Evolutionary conservation across 2,113 vertebrate species (phyloP).

Genomic region (Microcebus tavaratra): DNA sequence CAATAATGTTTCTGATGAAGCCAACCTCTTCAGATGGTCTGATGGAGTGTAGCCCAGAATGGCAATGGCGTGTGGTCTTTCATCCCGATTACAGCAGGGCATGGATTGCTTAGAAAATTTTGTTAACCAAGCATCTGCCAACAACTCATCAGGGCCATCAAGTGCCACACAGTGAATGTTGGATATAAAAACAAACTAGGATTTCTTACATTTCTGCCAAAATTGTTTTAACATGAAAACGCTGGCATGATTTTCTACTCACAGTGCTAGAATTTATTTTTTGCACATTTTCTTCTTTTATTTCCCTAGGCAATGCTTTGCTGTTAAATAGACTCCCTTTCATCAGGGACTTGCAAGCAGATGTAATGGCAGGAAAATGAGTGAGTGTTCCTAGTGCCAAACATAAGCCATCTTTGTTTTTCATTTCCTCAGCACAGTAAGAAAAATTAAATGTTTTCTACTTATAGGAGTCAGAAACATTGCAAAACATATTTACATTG

Average conservation of each 20-base stretch:
- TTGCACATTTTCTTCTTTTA: background rate
- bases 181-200: background rate
- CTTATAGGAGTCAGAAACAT: background rate
- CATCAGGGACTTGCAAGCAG: background rate
- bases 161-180: background rate
- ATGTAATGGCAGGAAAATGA: background rate
- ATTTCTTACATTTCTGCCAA: conserved; percentile 1
- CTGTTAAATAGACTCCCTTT: background rate
- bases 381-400: background rate
- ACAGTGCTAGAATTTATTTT: background rate
- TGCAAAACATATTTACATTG: background rate
- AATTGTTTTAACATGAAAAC: background rate
- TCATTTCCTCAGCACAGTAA: background rate
- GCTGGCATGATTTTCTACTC: background rate
- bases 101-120: background rate
- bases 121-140: background rate
- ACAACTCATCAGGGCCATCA: background rate
- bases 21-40: background rate
- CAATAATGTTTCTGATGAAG: background rate
- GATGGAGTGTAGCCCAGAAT: background rate
- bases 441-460: conserved; percentile 34
- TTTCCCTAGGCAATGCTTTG: background rate
- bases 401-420: background rate
- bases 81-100: background rate
- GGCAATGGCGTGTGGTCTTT: background rate